Evolutionary conservation across 2,113 vertebrate species (phyloP), one percentile per base, ranked within the genome.

Genomic region (Aix galericulata): DNA sequence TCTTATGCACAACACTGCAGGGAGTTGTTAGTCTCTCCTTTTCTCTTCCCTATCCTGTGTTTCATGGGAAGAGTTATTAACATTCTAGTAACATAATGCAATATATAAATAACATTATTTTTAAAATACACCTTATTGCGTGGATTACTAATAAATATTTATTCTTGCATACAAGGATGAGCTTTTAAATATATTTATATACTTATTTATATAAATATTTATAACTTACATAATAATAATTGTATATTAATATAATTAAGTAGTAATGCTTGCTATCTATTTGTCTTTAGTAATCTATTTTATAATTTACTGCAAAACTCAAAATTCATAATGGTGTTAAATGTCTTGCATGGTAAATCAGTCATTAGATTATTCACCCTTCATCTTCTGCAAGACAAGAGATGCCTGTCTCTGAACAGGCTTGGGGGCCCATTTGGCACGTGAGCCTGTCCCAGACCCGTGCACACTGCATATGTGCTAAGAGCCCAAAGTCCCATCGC

Each of bases 171-270:
- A 20, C 8, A 29, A 44, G 69, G 17, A 82, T 69, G 42, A 83
- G 82, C 32, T 34, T 76, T 42, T 31, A 92, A 95, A 86, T 68
- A n/a, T 8, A 64, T 22, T 23, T 50, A 50, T 34, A 21, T 34
- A 55, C 62, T 83, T 29, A 58, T 40, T 82, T 48, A 29, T 56
- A 89, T 60, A 79, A 79, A 87, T 72, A 89, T 93, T 86, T 86
- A 81, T 86, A 87, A 50, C 36, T 38, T 64, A 13, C 64, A 32
- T 14, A 17, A 75, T 31, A 36, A 60, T 38, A 84, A 87, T 53
- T 36, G 59, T 23, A 75, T 82, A 67, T 78, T 42, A 72, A 80
- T 62, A 52, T 27, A 89, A 91, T 89, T 88, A 66, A 90, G 90
- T 66, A 86, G 83, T 86, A 55, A 72, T 67, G 53, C 7, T 0